These are phyloP conservation scores for Aelia acuminata DNA, from an alignment of 2,888 invertebrate species.

Conservation along the genomic window DNA sequence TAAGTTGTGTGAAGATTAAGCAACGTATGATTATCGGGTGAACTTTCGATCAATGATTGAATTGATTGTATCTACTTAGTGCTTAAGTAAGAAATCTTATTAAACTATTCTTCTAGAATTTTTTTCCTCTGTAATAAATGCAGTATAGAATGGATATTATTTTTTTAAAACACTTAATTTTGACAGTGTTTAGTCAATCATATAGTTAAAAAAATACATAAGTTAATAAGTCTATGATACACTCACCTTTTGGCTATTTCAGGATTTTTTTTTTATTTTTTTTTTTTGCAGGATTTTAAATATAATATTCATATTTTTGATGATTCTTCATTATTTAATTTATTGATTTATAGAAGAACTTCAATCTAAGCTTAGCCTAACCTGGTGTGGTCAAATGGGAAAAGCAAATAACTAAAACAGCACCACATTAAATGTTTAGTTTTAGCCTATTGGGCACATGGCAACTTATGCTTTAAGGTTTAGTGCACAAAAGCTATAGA, in stretches of 20 bases:
- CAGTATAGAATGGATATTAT: too few relatives aligned
- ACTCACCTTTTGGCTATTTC: background rate
- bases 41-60: too few relatives aligned
- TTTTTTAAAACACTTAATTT: too few relatives aligned
- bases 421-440: background rate
- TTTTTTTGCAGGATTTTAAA: background rate
- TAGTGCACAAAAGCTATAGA: slow-evolving; percentile 1
- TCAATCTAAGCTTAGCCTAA: slow-evolving; percentile 10
- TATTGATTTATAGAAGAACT: background rate
- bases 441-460: background rate
- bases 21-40: too few relatives aligned
- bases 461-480: background rate
- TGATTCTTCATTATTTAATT: background rate
- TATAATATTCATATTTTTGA: background rate
- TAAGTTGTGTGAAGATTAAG: too few relatives aligned
- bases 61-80: too few relatives aligned
- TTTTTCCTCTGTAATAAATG: too few relatives aligned
- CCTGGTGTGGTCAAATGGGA: slow-evolving; percentile 39
- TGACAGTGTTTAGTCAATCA: background rate
- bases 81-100: too few relatives aligned
- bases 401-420: slow-evolving; percentile 8
- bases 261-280: background rate
- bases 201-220: too few relatives aligned
- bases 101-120: too few relatives aligned
- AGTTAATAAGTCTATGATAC: background rate